Evolutionary conservation across 2,113 vertebrate species (phyloP).

Genomic region (Melanerpes aurifrons): DNA sequence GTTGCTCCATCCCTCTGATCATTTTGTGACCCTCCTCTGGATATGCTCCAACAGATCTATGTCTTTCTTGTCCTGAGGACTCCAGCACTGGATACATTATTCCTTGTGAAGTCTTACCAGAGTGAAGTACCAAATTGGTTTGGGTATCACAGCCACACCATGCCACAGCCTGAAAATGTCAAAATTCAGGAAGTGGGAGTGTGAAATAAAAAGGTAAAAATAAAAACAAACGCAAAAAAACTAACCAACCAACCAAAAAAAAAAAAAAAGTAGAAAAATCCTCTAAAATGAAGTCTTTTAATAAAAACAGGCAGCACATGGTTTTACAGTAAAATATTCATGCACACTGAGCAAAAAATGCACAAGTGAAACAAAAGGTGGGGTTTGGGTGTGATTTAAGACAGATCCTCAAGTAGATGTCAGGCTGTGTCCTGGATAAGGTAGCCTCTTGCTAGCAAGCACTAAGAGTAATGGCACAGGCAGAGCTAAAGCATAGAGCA

Average conservation of each 20-base stretch:
- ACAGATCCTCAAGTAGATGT: not conserved
- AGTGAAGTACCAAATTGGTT: not conserved
- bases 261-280: not conserved
- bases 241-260: too few species aligned
- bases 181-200: not conserved
- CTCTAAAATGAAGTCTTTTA: not conserved
- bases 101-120: not conserved
- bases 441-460: not conserved
- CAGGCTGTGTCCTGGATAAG: not conserved
- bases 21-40: not conserved
- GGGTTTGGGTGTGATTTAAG: not conserved
- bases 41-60: not conserved
- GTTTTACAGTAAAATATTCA: not conserved
- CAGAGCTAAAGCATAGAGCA: not conserved
- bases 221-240: too few species aligned
- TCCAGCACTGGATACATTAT: not conserved
- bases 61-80: not conserved
- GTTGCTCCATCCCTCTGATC: not conserved
- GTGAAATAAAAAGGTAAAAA: not conserved
- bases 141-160: not conserved
- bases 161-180: not conserved
- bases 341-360: not conserved
- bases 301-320: not conserved
- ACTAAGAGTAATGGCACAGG: not conserved
- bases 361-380: not conserved